Base-by-base conservation (phyloP, 2,113 vertebrate genomes). In the Neopipo cinnamomea region DNA sequence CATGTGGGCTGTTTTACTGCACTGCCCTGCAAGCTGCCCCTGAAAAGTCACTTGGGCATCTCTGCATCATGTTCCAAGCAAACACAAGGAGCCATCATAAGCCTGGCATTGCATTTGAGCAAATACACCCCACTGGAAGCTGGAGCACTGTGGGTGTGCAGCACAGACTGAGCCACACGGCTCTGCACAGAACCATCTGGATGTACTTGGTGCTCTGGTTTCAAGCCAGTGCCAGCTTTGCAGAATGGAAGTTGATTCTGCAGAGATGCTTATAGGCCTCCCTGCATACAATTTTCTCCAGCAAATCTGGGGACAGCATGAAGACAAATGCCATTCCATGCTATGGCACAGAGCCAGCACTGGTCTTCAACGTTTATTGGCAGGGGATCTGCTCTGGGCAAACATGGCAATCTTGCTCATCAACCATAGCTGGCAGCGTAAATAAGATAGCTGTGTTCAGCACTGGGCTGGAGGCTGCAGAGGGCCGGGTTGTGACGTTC, bases 171-270 rank as follows among this genome's bases (percentile, higher is more conserved):
- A 65, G 52, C 24, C n/a, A 37, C 1, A 3, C 1, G 3, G 15
- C 24, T 73, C 21, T 85, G 52, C 31, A 22, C 13, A 22, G 65
- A 67, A 35, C 31, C 53, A 19, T 47, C 37, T 39, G 80, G 24
- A 47, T 56, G 22, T 27, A 19, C 6, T 44, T 0, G 0, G 9
- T 35, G 11, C 37, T 83, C 49, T 2, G 3, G 30, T 41, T 85
- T 13, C 47, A 86, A n/a, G 37, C 27, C 41, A 25, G 30, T 11
- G 33, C 27, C 56, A 78, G 31, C 46, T 31, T 71, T 46, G 31
- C 20, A 59, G 77, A 33, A 19, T 23, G 39, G 35, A 44, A 89
- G 33, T 10, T 71, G 33, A 22, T 9, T 84, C 77, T 62, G 42
- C 24, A 62, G 65, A 74, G 31, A 30, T 42, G 19, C 4, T 70